These are phyloP conservation scores for Muraenolepis orangiensis DNA, from an alignment of 2,797 vertebrate genomes.

Conservation along the genomic window DNA sequence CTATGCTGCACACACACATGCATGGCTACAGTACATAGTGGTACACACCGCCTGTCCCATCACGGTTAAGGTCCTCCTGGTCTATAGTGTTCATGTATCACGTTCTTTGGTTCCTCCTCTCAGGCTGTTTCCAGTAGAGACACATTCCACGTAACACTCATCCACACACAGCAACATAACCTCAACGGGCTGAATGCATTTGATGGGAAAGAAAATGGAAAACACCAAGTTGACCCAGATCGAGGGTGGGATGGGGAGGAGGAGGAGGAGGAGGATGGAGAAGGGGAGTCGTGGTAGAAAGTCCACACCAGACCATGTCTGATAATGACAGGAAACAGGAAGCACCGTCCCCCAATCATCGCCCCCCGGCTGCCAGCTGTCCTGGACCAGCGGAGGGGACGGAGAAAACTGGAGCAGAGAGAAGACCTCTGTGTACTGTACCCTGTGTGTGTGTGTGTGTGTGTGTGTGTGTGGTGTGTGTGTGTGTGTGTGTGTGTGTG, in stretches of 20 bases:
- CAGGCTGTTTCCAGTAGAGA: too few species aligned
- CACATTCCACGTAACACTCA: too few species aligned
- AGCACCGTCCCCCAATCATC: slow-evolving; percentile 57
- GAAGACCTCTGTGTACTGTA: not conserved
- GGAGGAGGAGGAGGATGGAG: slow-evolving; percentile 55
- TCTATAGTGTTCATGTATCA: too few species aligned
- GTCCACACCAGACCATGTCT: slow-evolving; percentile 96
- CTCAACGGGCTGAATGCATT: too few species aligned
- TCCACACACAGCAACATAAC: too few species aligned
- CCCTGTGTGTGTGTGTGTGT: not conserved
- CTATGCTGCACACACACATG: not conserved
- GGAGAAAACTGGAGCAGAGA: not conserved
- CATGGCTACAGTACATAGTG: not conserved
- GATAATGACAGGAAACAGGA: slow-evolving; percentile 97
- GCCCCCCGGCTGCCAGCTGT: slow-evolving; percentile 98
- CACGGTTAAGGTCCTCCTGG: too few species aligned
- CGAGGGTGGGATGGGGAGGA: not conserved
- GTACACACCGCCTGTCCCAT: not conserved
- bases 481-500: too few species aligned
- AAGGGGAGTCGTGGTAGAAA: slow-evolving; percentile 83
- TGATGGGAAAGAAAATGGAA: too few species aligned
- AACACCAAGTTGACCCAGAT: too few species aligned
- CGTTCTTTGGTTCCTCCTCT: too few species aligned
- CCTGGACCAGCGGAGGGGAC: slow-evolving; percentile 56
- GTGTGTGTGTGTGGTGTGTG: too few species aligned